These are phyloP conservation scores for Lithobates sylvaticus DNA, from an alignment of 2,797 vertebrate genomes.

Conservation along the genomic window DNA sequence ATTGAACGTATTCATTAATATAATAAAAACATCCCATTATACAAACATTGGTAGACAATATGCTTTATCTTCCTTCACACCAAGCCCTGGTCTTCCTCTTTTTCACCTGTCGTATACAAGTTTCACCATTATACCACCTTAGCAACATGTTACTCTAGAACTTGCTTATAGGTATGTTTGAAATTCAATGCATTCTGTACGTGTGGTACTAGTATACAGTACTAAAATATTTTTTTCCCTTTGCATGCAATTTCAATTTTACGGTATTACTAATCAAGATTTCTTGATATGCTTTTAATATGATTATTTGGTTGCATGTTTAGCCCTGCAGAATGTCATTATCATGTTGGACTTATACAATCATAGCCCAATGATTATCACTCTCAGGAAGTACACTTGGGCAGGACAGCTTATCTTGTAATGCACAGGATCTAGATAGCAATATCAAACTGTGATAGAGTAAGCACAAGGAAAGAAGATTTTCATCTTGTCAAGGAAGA, in stretches of 20 bases:
- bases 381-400: constrained; percentile 40
- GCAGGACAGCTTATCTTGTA: constrained; percentile 49
- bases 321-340: neutral
- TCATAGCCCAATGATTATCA: constrained; percentile 19
- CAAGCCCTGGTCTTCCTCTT: too few relatives aligned
- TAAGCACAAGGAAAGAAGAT: constrained; percentile 45
- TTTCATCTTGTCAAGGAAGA: constrained; percentile 35
- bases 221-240: neutral
- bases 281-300: neutral
- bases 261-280: neutral
- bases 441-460: constrained; percentile 38
- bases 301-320: neutral
- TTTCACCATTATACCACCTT: too few relatives aligned
- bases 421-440: constrained; percentile 47
- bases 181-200: neutral
- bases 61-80: too few relatives aligned
- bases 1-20: too few relatives aligned
- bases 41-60: too few relatives aligned
- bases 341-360: neutral
- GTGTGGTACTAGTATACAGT: neutral
- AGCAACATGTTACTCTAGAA: neutral
- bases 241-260: neutral
- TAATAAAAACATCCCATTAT: too few relatives aligned
- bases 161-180: too few relatives aligned
- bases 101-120: too few relatives aligned